Percentiles rank a stretch among this genome's conserved stretches.
Conservation (phyloP, 1,140 invertebrate species). For the Latrodectus geometricus region DNA sequence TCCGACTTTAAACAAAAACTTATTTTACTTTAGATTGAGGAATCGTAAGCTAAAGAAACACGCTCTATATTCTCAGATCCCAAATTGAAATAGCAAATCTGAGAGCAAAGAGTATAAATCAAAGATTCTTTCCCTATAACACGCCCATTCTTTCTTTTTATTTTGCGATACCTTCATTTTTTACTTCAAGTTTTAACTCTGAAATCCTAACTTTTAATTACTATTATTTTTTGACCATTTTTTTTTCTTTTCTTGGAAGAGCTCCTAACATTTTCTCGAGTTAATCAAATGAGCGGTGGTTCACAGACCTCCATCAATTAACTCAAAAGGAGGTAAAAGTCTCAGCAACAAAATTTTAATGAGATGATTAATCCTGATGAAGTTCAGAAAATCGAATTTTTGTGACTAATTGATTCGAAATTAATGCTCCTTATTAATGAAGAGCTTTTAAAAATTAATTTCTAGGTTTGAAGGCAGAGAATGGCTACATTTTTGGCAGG, state of each 20-base stretch:
- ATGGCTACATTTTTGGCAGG: conserved; percentile 11
- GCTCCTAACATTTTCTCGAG: conserved; percentile 29
- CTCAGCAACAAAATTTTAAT: conserved; percentile 59
- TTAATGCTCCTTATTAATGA: conserved; percentile 58
- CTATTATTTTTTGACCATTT: conserved; percentile 38
- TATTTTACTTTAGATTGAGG: not conserved
- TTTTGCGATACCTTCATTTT: conserved; percentile 17
- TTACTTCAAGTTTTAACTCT: conserved; percentile 28
- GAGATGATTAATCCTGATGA: conserved; percentile 59
- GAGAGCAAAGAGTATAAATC: conserved; percentile 28
- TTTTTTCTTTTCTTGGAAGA: conserved; percentile 21
- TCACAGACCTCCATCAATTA: conserved; percentile 53
- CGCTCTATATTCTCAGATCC: not conserved
- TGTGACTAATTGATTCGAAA: conserved; percentile 61
- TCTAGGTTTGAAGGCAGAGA: conserved; percentile 44
- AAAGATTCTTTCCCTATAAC: not conserved
- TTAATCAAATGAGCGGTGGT: conserved; percentile 45
- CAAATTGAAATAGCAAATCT: conserved; percentile 23
- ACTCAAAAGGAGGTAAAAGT: conserved; percentile 49
- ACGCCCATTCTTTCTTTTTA: conserved; percentile 25
- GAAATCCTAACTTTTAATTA: conserved; percentile 46
- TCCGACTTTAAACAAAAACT: not conserved
- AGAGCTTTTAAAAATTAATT: conserved; percentile 59
- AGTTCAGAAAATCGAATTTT: conserved; percentile 58
- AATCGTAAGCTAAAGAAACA: not conserved